Evolutionary conservation across 1,140 invertebrate genomes (phyloP).

Genomic region (Drosophila bifasciata): DNA sequence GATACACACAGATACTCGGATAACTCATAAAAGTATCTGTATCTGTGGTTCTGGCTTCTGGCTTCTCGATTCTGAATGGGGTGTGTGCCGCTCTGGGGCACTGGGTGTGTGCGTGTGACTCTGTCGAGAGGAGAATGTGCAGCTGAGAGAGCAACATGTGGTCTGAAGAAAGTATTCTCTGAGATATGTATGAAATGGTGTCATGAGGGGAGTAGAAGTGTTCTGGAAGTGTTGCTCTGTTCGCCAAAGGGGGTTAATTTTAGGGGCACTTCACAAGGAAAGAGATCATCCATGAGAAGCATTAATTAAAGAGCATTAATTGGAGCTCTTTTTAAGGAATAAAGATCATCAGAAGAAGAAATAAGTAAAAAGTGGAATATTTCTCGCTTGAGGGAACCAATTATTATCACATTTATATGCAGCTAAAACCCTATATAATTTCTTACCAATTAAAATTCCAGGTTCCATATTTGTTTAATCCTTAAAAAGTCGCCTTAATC

Average conservation of each 20-base stretch:
- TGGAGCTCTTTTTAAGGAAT: too few relatives aligned
- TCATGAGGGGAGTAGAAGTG: slow-evolving; percentile 40
- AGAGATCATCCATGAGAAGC: too few relatives aligned
- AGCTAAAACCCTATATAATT: not conserved
- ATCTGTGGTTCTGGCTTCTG: slow-evolving; percentile 20
- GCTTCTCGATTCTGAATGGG: slow-evolving; percentile 21
- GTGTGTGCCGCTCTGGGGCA: slow-evolving; percentile 32
- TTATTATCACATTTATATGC: not conserved
- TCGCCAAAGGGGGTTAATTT: slow-evolving; percentile 43
- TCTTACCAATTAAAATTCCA: slow-evolving; percentile 77
- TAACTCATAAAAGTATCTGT: not conserved
- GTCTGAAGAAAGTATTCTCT: slow-evolving; percentile 22
- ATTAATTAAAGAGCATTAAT: too few relatives aligned
- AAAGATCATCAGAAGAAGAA: too few relatives aligned
- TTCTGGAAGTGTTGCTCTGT: slow-evolving; percentile 10
- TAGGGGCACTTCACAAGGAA: too few relatives aligned
- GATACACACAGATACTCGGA: slow-evolving; percentile 6
- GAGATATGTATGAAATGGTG: slow-evolving; percentile 8
- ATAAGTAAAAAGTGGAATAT: not conserved
- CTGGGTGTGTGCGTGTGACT: slow-evolving; percentile 8
- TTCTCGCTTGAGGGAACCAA: not conserved
- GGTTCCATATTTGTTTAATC: slow-evolving; percentile 71
- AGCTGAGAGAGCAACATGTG: slow-evolving; percentile 38
- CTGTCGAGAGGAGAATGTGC: slow-evolving; percentile 4
- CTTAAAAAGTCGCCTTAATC: slow-evolving; percentile 26